Conservation (phyloP, 2,888 invertebrate genomes). For the Phortica okadai region DNA sequence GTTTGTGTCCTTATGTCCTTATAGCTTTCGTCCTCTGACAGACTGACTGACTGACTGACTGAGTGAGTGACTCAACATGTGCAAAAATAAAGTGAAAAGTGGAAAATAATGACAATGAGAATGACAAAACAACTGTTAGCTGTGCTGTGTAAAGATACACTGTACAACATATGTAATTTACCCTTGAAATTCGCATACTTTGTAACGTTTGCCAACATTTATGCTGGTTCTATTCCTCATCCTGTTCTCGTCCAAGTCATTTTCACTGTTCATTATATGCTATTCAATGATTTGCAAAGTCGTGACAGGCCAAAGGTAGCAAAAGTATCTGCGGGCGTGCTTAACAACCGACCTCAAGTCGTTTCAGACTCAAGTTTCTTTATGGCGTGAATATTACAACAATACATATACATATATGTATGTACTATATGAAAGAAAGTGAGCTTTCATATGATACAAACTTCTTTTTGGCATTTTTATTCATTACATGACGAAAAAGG, state of each 20-base stretch:
- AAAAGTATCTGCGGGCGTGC: too few relatives aligned
- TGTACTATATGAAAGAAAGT: too few relatives aligned
- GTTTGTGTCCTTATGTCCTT: background rate
- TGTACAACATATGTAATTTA: background rate
- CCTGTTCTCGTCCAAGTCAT: constrained; percentile 38
- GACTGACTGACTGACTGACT: background rate
- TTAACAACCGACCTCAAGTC: too few relatives aligned
- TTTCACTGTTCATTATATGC: too few relatives aligned
- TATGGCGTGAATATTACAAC: too few relatives aligned
- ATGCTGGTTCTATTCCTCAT: constrained; percentile 39
- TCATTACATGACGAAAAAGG: too few relatives aligned
- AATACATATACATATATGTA: too few relatives aligned
- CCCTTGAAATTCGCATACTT: constrained; percentile 29
- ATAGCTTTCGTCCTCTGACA: background rate
- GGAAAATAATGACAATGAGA: background rate
- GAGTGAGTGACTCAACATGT: background rate
- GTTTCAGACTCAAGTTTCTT: too few relatives aligned
- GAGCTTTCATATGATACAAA: too few relatives aligned
- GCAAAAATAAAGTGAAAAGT: background rate
- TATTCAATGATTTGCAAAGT: too few relatives aligned
- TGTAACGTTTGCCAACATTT: constrained; percentile 46
- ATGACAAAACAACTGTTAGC: constrained; percentile 37
- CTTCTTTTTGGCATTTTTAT: too few relatives aligned
- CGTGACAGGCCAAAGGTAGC: too few relatives aligned
- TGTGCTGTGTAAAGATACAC: constrained; percentile 21